Conservation (phyloP, 2,113 vertebrate species). For the Syrmaticus mikado region DNA sequence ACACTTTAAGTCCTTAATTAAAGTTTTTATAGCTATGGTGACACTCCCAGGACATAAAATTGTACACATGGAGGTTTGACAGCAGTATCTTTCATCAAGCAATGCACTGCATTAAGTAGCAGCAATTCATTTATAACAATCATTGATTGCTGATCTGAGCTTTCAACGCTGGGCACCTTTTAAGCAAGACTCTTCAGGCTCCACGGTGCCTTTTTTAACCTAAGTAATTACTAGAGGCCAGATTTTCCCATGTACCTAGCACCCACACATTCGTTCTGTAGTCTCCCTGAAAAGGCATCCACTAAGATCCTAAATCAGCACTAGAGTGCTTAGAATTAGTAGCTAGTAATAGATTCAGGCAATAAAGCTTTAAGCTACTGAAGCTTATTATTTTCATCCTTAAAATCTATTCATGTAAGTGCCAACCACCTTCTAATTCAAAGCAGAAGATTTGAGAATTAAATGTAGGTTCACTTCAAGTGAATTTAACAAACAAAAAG, state of each 20-base stretch:
- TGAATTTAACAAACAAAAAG: conserved; percentile 41
- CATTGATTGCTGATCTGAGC: background rate
- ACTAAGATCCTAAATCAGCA: conserved; percentile 21
- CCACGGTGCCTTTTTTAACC: background rate
- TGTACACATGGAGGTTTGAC: background rate
- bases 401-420: conserved; percentile 39
- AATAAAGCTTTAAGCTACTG: conserved; percentile 32
- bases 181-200: background rate
- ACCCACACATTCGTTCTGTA: background rate
- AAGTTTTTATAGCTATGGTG: background rate
- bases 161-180: background rate
- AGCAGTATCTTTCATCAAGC: background rate
- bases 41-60: background rate
- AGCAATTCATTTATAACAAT: background rate
- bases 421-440: conserved; percentile 50
- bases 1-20: background rate
- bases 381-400: conserved; percentile 56
- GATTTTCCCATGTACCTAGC: background rate
- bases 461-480: conserved; percentile 42
- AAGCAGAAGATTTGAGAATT: conserved; percentile 45
- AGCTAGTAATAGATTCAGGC: conserved; percentile 32
- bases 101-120: background rate
- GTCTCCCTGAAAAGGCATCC: background rate
- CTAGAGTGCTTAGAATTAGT: conserved; percentile 18
- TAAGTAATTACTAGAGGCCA: background rate